These are phyloP conservation scores for Ictalurus furcatus DNA, from an alignment of 2,113 vertebrate species.

Conservation along the genomic window DNA sequence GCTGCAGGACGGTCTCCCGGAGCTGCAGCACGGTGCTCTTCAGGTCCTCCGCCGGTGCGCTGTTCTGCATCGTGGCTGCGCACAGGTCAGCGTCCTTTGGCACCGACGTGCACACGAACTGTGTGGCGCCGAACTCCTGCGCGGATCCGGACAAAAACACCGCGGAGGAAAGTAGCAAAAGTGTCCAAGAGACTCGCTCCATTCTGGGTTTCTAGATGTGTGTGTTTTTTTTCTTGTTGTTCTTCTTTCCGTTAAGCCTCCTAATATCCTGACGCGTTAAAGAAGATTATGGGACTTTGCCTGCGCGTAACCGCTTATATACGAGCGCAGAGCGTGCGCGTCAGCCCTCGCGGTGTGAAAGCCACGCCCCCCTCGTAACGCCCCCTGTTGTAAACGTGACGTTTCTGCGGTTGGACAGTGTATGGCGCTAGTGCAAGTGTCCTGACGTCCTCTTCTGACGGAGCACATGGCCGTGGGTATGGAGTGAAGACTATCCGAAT, in stretches of 20 bases:
- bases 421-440: not conserved
- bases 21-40: slow-evolving; percentile 89
- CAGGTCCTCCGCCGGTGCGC: slow-evolving; percentile 87
- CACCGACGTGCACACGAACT: slow-evolving; percentile 96
- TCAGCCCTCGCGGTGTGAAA: not conserved
- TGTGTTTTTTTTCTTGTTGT: not conserved
- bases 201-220: slow-evolving; percentile 43
- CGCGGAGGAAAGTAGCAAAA: slow-evolving; percentile 72
- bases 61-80: slow-evolving; percentile 83
- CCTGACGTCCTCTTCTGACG: not conserved
- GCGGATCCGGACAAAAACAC: slow-evolving; percentile 60
- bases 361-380: not conserved
- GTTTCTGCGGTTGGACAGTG: not conserved
- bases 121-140: slow-evolving; percentile 87
- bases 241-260: not conserved
- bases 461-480: not conserved
- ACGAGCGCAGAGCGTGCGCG: slow-evolving; percentile 52
- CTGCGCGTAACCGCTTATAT: slow-evolving; percentile 66
- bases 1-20: slow-evolving; percentile 93
- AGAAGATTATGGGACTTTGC: slow-evolving; percentile 39
- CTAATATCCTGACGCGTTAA: not conserved
- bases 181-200: slow-evolving; percentile 72
- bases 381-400: not conserved
- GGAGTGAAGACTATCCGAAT: not conserved
- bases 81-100: slow-evolving; percentile 96